These are phyloP conservation scores for Machimus atricapillus DNA, from an alignment of 2,888 invertebrate genomes.

Conservation along the genomic window DNA sequence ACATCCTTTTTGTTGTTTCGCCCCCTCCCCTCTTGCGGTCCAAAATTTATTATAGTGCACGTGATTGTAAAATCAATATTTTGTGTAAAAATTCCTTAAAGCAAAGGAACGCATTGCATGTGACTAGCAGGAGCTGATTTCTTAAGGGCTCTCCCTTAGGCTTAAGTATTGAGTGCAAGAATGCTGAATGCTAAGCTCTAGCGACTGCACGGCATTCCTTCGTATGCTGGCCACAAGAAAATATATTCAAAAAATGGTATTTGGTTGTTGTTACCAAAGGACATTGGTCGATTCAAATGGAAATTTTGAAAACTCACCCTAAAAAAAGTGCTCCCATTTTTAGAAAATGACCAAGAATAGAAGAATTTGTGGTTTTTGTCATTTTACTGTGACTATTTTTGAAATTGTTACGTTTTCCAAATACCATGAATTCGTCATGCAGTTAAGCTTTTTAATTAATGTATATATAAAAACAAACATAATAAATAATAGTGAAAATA, in stretches of 20 bases:
- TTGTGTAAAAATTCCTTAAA: conserved; percentile 19
- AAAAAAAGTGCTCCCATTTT: background rate
- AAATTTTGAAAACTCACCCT: background rate
- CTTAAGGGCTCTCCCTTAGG: background rate
- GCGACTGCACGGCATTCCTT: background rate
- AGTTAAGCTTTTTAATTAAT: background rate
- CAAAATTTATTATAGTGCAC: conserved; percentile 37
- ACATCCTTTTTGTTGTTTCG: background rate
- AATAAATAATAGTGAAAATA: background rate
- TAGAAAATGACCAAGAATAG: background rate
- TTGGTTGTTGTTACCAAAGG: background rate
- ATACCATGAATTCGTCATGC: background rate
- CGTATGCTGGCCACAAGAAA: background rate
- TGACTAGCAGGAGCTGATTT: conserved; percentile 9
- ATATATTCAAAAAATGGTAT: background rate
- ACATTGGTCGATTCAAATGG: background rate
- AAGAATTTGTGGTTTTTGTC: background rate
- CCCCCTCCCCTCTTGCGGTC: background rate
- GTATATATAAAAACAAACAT: background rate
- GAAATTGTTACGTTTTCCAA: background rate
- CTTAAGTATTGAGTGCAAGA: background rate
- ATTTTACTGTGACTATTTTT: background rate
- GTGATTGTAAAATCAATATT: conserved; percentile 41
- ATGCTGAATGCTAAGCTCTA: background rate
- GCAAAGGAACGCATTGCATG: conserved; percentile 28